phyloP scores from a whole-genome alignment of 2,113 vertebrate genomes.

The Engraulis encrasicolus region DNA sequence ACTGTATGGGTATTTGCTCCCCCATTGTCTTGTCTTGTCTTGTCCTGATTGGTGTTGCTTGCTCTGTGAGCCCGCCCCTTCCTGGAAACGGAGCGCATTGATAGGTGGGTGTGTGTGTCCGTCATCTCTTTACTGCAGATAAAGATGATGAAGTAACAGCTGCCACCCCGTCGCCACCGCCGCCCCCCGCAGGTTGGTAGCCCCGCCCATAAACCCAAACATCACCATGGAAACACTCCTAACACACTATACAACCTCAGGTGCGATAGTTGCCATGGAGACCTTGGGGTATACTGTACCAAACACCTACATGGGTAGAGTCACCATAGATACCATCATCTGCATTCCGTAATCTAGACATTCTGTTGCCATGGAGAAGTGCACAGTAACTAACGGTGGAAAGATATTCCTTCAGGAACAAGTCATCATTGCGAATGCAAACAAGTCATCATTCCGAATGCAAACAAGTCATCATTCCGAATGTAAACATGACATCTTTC shows the following conservation, averaged over 20 bases:
- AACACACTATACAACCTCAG: constrained; percentile 17
- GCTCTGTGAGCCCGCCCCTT: constrained; percentile 36
- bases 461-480: constrained; percentile 20
- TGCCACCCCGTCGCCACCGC: constrained; percentile 66
- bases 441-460: no score
- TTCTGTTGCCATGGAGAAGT: background rate
- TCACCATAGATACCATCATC: background rate
- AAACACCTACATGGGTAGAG: background rate
- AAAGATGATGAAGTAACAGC: constrained; percentile 68
- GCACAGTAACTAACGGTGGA: background rate
- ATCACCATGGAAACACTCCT: background rate
- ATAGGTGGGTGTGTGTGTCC: constrained; percentile 72
- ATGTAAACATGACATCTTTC: background rate
- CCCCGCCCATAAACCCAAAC: constrained; percentile 28
- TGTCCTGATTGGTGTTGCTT: constrained; percentile 54
- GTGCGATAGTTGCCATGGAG: constrained; percentile 24
- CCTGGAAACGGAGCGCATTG: constrained; percentile 63
- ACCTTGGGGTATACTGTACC: background rate
- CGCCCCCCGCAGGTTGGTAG: constrained; percentile 76
- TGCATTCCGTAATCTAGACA: background rate
- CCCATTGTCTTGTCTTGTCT: constrained; percentile 27
- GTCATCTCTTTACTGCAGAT: constrained; percentile 78
- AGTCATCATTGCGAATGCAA: no score
- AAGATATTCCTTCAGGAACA: background rate
- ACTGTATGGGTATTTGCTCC: no score